A percentile compares a stretch with the other conserved stretches of the same genome.
Conservation (phyloP, 2,113 vertebrate species). For the human region DNA sequence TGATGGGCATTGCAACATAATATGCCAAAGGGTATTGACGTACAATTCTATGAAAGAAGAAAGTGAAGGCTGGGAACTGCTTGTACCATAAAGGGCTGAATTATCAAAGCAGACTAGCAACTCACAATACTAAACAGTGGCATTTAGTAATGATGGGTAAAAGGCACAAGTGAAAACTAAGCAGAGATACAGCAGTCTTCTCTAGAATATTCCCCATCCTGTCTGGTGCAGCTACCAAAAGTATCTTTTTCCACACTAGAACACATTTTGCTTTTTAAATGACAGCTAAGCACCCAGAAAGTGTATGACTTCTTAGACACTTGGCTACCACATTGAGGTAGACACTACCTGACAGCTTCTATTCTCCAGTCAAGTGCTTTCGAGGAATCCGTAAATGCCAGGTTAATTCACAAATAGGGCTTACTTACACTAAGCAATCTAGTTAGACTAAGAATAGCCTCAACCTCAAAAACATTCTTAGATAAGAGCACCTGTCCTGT, state of each 20-base stretch:
- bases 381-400: not conserved
- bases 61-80: not conserved
- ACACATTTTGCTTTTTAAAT: not conserved
- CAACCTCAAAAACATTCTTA: not conserved
- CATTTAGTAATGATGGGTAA: not conserved
- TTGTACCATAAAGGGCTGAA: not conserved
- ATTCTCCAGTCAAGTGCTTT: not conserved
- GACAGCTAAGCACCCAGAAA: not conserved
- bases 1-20: not conserved
- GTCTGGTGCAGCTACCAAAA: not conserved
- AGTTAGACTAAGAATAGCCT: not conserved
- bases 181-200: not conserved
- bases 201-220: not conserved
- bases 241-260: not conserved
- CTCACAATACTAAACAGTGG: not conserved
- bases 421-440: not conserved
- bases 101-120: not conserved
- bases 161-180: not conserved
- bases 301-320: not conserved
- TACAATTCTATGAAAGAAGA: not conserved
- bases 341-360: not conserved
- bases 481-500: not conserved
- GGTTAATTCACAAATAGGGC: not conserved
- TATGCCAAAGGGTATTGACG: not conserved
- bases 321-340: not conserved